phyloP scores from a whole-genome alignment of 1,140 invertebrate species.

The Mercenaria mercenaria region DNA sequence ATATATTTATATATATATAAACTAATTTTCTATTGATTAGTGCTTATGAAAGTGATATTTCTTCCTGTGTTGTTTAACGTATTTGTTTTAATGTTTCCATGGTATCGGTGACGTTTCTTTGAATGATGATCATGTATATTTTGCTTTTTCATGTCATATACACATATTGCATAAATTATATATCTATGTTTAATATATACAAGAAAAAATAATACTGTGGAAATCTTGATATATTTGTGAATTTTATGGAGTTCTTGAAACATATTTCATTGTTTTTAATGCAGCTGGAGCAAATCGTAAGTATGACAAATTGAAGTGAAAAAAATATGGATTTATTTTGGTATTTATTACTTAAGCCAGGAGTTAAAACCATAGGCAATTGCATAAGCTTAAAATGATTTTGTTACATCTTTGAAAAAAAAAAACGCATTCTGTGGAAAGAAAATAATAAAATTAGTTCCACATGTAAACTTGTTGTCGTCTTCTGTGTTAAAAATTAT shows the following conservation, averaged over 20 bases:
- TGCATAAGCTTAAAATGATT: too few relatives aligned
- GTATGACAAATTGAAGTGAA: too few relatives aligned
- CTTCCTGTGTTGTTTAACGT: not conserved
- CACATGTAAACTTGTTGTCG: too few relatives aligned
- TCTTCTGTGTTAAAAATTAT: too few relatives aligned
- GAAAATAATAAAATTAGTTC: too few relatives aligned
- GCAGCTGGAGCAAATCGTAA: too few relatives aligned
- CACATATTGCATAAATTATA: not conserved
- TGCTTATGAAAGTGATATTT: slow-evolving; percentile 23
- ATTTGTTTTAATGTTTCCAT: slow-evolving; percentile 19
- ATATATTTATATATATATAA: too few relatives aligned
- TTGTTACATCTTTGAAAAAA: too few relatives aligned
- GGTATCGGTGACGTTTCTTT: slow-evolving; percentile 23
- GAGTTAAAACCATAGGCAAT: too few relatives aligned
- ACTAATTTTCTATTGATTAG: not conserved
- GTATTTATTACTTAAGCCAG: too few relatives aligned
- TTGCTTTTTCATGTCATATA: slow-evolving; percentile 42
- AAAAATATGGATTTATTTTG: too few relatives aligned
- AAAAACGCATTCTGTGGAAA: too few relatives aligned
- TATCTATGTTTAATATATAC: slow-evolving; percentile 36
- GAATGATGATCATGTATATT: slow-evolving; percentile 12
- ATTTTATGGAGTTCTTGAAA: not conserved
- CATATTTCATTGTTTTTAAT: not conserved
- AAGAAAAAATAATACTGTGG: slow-evolving; percentile 10
- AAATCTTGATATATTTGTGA: not conserved